Evolutionary conservation across 2,113 vertebrate genomes (phyloP), one percentile per base, ranked within the genome.

Genomic region (Erinaceus europaeus): DNA sequence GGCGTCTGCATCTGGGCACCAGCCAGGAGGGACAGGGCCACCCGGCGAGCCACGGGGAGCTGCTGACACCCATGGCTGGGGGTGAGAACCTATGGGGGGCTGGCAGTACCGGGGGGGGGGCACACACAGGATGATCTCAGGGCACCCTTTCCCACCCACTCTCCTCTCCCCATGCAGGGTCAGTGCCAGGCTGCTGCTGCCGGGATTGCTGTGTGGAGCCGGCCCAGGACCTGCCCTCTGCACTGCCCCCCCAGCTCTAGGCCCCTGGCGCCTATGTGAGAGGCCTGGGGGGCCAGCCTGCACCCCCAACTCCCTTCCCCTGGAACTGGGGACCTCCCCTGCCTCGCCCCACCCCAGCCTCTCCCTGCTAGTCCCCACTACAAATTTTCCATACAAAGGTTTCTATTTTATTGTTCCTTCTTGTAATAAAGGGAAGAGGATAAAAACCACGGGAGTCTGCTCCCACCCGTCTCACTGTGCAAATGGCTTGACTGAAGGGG

Each of bases 1-100:
- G 99, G 91, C 98, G 97, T 91, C 98, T 99, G 76, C 99, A 99
- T 95, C 97, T 99, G 78, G 98, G 99, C 83, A 98, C 98, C 87
- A 99, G 98, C 90, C 97, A 98, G 84, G 99, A 99, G 13, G 97
- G 98, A 5, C 95, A 98, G 3, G 98, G 91, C 3, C 95, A 95
- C 71, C 95, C 96, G 42, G 97, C 97, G 62, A 97, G 98, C 93
- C 96, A 96, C 0, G 88, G 97, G 0, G 97, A 98, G 53, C 96
- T 94, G 76, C 94, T 98, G 55, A 78, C 93, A 3, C 96, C 97
- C 0, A 97, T 97, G 68, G 98, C 97, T 71, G 97, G 97, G 4
- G 97, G 95, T 97, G 90, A 97, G 97, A 21, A 36, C 12, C 8
- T 32, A 21, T 21, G 75, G 48, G 40, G 48, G 44, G 44, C 14